These are phyloP conservation scores for Paramisgurnus dabryanus DNA, from an alignment of 2,113 vertebrate species.

Conservation along the genomic window DNA sequence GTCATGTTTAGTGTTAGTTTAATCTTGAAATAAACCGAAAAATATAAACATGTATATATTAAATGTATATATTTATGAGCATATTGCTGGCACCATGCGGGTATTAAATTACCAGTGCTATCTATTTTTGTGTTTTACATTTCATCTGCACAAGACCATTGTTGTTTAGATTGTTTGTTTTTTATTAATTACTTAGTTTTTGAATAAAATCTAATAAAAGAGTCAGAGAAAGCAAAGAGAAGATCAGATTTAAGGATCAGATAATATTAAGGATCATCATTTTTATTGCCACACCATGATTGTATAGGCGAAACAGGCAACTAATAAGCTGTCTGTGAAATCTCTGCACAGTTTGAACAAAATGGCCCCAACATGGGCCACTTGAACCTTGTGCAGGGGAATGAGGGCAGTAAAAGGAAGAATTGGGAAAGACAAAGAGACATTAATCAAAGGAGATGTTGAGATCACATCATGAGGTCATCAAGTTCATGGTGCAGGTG, in stretches of 20 bases:
- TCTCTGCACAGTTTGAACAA: neutral
- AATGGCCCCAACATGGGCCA: neutral
- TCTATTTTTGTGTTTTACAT: too few relatives aligned
- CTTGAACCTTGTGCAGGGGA: neutral
- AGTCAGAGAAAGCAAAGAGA: neutral
- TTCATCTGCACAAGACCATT: too few relatives aligned
- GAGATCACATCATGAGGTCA: conserved; percentile 16
- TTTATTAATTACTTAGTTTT: too few relatives aligned
- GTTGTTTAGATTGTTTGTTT: too few relatives aligned
- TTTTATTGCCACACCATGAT: conserved; percentile 54
- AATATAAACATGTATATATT: too few relatives aligned
- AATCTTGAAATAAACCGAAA: neutral
- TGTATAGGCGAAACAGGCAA: conserved; percentile 20
- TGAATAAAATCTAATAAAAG: neutral
- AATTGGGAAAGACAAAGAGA: neutral
- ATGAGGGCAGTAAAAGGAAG: conserved; percentile 1
- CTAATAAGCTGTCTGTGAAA: conserved; percentile 25
- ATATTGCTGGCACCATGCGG: neutral
- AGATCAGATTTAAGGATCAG: conserved; percentile 35
- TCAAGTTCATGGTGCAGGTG: neutral
- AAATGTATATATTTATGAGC: neutral
- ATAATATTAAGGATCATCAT: conserved; percentile 44
- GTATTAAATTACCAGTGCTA: neutral
- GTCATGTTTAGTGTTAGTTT: neutral
- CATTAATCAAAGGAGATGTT: conserved; percentile 32